These are phyloP conservation scores for Erannis defoliaria DNA, from an alignment of 2,888 invertebrate genomes.

Conservation along the genomic window DNA sequence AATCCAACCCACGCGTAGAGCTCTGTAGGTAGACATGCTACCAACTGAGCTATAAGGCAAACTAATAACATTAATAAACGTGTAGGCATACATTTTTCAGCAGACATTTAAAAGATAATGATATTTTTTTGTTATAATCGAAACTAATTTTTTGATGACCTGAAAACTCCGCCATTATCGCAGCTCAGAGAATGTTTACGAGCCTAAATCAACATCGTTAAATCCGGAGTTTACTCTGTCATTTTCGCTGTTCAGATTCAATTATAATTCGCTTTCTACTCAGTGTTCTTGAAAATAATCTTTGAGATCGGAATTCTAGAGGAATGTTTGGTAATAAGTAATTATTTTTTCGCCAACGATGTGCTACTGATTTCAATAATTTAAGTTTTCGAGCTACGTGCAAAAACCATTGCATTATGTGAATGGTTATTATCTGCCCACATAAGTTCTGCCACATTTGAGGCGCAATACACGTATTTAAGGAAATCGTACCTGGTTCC, in stretches of 20 bases:
- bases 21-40: no score
- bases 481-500: no score
- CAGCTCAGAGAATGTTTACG: conserved; percentile 30
- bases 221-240: conserved; percentile 46
- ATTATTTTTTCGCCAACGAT: background rate
- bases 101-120: background rate
- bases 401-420: no score
- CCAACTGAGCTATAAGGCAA: no score
- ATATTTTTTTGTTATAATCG: conserved; percentile 4
- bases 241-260: conserved; percentile 46
- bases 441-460: no score
- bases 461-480: no score
- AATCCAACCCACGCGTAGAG: no score
- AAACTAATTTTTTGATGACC: conserved; percentile 16
- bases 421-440: no score
- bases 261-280: conserved; percentile 45
- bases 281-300: conserved; percentile 32
- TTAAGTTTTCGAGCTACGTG: no score
- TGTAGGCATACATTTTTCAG: no score
- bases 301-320: conserved; percentile 1
- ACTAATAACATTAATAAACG: no score
- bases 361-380: background rate
- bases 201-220: conserved; percentile 53
- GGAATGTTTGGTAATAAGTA: background rate
- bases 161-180: conserved; percentile 21